These are phyloP conservation scores for Acanthopagrus latus DNA, from an alignment of 2,797 vertebrate species.

Conservation along the genomic window DNA sequence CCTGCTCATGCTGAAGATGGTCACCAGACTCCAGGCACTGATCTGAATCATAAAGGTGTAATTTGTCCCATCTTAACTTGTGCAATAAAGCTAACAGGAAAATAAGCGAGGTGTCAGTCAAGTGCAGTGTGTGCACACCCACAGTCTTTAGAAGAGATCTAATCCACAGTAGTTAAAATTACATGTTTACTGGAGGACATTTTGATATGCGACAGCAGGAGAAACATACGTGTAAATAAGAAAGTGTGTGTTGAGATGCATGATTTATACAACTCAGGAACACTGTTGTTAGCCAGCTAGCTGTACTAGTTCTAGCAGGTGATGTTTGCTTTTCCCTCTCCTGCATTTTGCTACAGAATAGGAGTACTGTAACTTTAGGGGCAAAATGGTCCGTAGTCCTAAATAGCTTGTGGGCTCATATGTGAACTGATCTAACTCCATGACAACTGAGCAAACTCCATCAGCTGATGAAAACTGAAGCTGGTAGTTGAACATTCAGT, in stretches of 20 bases:
- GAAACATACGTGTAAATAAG: not conserved
- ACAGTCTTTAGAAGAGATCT: not conserved
- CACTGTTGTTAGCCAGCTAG: not conserved
- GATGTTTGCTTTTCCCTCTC: not conserved
- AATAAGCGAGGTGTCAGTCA: not conserved
- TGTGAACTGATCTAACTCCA: not conserved
- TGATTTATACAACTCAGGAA: not conserved
- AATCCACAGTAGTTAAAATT: not conserved
- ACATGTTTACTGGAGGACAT: not conserved
- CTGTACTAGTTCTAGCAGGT: not conserved
- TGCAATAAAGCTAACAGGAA: not conserved
- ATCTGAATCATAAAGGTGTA: conserved; percentile 3
- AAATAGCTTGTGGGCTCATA: too few relatives aligned
- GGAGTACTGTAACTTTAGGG: not conserved
- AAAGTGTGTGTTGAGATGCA: not conserved
- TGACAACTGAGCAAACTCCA: not conserved
- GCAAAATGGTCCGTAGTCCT: not conserved
- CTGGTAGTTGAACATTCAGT: not conserved
- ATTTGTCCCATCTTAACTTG: conserved; percentile 6
- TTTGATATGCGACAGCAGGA: not conserved
- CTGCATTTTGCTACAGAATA: not conserved
- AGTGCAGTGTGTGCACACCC: not conserved
- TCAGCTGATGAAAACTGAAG: not conserved
- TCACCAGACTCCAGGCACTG: not conserved
- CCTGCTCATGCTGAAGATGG: conserved; percentile 7